Conservation (phyloP, 2,797 vertebrate genomes). For the Apogon talboti region DNA sequence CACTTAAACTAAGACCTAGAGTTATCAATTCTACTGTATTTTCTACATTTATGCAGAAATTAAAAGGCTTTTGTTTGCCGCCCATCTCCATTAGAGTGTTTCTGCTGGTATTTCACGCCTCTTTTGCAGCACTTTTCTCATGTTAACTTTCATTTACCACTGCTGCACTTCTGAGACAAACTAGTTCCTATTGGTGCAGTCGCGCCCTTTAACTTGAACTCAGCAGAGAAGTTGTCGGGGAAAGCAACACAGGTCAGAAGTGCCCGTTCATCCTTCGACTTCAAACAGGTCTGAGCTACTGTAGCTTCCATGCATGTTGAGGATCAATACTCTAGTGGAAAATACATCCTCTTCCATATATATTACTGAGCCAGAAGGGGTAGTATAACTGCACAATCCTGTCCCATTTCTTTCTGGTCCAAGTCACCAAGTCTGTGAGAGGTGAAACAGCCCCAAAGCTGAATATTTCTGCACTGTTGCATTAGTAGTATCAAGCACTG, state of each 20-base stretch:
- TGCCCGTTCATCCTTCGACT: conserved; percentile 37
- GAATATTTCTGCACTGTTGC: conserved; percentile 33
- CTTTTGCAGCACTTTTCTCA: no score
- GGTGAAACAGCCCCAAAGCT: conserved; percentile 48
- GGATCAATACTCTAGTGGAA: conserved; percentile 62
- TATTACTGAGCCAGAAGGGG: conserved; percentile 43
- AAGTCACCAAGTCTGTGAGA: no score
- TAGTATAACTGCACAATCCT: conserved; percentile 33
- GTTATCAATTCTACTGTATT: no score
- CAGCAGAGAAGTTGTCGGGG: background rate
- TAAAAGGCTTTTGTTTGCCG: no score
- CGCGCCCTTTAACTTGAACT: no score
- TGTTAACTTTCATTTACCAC: no score
- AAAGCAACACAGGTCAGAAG: conserved; percentile 8
- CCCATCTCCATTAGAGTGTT: no score
- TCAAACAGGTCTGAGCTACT: conserved; percentile 47
- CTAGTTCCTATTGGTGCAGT: no score
- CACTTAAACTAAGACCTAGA: no score
- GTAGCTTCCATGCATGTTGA: conserved; percentile 48
- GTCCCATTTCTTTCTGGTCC: conserved; percentile 27
- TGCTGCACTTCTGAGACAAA: no score
- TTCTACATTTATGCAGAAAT: no score
- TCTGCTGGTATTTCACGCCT: no score
- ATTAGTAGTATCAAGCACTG: conserved; percentile 14
- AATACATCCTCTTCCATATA: conserved; percentile 56